Conservation (phyloP, 2,888 invertebrate genomes). For the Pollenia labialis region DNA sequence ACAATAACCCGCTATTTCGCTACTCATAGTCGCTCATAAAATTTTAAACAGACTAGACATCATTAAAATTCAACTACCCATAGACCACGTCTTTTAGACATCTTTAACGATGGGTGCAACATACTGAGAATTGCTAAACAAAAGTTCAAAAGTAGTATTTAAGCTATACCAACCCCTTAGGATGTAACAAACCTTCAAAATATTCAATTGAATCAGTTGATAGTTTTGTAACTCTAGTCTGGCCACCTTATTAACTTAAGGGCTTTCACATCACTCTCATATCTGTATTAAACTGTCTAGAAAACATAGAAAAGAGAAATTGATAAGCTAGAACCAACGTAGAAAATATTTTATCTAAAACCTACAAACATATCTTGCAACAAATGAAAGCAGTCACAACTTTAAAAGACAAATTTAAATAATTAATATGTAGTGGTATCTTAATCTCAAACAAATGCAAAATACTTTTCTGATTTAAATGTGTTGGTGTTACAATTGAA, state of each 20-base stretch:
- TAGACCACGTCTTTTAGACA: too few species aligned
- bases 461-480: constrained; percentile 13
- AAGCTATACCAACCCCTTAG: too few species aligned
- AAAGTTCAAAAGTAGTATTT: too few species aligned
- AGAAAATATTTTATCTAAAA: constrained; percentile 29
- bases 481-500: constrained; percentile 51
- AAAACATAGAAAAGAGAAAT: neutral
- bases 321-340: constrained; percentile 12
- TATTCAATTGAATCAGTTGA: too few species aligned
- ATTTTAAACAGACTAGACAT: too few species aligned
- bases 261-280: neutral
- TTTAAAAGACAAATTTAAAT: constrained; percentile 27
- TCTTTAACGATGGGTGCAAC: too few species aligned
- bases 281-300: neutral
- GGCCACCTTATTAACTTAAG: constrained; percentile 5
- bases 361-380: neutral
- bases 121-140: too few species aligned
- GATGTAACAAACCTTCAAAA: too few species aligned
- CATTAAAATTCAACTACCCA: too few species aligned
- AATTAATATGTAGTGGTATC: neutral
- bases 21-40: too few species aligned
- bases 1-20: too few species aligned
- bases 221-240: neutral
- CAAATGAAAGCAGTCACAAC: neutral
- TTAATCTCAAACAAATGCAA: constrained; percentile 1